Evolutionary conservation across 2,113 vertebrate species (phyloP).

Genomic region (Turnix velox): DNA sequence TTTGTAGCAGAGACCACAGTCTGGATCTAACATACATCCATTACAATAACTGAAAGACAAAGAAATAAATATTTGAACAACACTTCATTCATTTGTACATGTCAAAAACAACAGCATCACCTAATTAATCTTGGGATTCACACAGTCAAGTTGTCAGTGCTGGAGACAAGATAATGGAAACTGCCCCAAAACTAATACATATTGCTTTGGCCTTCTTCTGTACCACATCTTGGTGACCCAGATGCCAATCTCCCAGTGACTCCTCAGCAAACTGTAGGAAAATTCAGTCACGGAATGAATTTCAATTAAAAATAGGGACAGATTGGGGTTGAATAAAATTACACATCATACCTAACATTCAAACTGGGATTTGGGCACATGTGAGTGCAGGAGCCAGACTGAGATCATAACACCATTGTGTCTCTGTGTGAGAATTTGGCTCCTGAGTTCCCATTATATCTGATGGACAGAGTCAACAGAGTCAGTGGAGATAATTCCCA

Average conservation of each 20-base stretch:
- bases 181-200: neutral
- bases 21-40: conserved; percentile 92
- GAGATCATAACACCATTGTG: accelerated
- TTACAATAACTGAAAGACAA: conserved; percentile 84
- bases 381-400: neutral
- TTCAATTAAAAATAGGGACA: neutral
- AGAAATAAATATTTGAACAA: neutral
- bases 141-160: neutral
- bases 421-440: neutral
- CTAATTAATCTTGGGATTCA: neutral
- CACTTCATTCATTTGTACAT: neutral
- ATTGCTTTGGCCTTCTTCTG: neutral
- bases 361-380: neutral
- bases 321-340: neutral
- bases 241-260: neutral
- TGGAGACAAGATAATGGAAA: neutral
- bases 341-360: neutral
- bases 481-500: neutral
- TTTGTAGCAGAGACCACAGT: conserved; percentile 94
- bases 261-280: neutral
- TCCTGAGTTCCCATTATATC: neutral
- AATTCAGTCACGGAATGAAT: neutral
- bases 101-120: neutral
- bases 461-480: neutral
- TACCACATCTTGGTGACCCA: neutral